Base-by-base conservation (phyloP, 2,888 invertebrate species). In the Neoascia interrupta region DNA sequence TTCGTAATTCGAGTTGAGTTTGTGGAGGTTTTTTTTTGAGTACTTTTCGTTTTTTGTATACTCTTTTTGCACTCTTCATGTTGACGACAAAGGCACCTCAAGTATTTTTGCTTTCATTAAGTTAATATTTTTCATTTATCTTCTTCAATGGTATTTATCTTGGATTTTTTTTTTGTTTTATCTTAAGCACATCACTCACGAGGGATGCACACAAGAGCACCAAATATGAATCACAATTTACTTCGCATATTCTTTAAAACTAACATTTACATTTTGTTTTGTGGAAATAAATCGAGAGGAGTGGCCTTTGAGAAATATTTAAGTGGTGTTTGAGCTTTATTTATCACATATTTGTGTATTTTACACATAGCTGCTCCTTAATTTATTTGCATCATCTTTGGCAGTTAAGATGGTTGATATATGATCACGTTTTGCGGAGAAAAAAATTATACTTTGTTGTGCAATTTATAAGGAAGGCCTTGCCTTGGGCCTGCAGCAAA, bases 291-390 rank as follows among this genome's bases (percentile, higher is more conserved):
- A 28, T 18, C 26, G 31, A 21, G 11, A 54, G 56, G 63, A 51
- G 56, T 43, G 63, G 63, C 54, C 19, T 49, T n/a, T 41, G 31
- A 31, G 31, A 31, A 10, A 16, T 19, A 21, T n/a, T 54, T 19
- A 5, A 61, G 34, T 13, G 10, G 21, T 19, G 28, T n/a, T 54
- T 19, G 8, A 61, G 34, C 15, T 56, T n/a, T 37, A 43, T 56
- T 31, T 43, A 31, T 43, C n/a, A n/a, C n/a, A n/a, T n/a, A n/a
- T n/a, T n/a, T n/a, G n/a, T n/a, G n/a, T n/a, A n/a, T n/a, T n/a
- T n/a, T n/a, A n/a, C n/a, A n/a, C n/a, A n/a, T n/a, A n/a, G n/a
- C 72, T 64, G 49, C 69, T 75, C 69, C 75, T 51, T 49, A 49
- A 28, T 2, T 13, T 45, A 26, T 13, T 56, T 68, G 39, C 41